Conservation (phyloP, 92 coral and sea anemone species). For the Micromussa lordhowensis region DNA sequence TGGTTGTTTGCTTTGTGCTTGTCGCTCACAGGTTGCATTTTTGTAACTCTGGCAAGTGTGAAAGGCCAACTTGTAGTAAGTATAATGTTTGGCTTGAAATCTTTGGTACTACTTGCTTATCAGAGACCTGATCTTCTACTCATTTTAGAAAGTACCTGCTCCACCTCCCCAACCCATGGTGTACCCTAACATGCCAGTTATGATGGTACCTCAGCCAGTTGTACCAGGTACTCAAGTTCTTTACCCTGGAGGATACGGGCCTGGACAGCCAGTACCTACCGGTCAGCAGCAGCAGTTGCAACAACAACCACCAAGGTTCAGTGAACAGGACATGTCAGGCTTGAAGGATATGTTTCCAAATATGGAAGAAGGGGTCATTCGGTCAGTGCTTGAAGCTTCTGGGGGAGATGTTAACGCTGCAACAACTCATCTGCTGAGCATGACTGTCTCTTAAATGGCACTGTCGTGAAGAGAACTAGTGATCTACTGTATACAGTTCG, state of each 20-base stretch:
- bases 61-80: neutral
- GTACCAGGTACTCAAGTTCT: conserved; percentile 79
- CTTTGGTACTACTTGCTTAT: neutral
- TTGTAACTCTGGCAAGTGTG: neutral
- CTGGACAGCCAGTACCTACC: conserved; percentile 70
- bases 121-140: neutral
- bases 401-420: conserved; percentile 92
- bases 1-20: too few species aligned
- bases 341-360: conserved; percentile 97
- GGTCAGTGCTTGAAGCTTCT: conserved; percentile 91
- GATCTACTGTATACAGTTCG: neutral
- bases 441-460: conserved; percentile 58
- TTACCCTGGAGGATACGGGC: conserved; percentile 87
- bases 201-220: conserved; percentile 93
- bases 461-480: neutral
- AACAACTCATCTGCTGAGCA: conserved; percentile 84
- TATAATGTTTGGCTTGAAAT: neutral
- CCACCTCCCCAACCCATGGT: conserved; percentile 64
- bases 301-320: conserved; percentile 39
- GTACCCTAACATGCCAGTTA: conserved; percentile 78
- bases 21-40: neutral
- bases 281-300: conserved; percentile 56
- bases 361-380: conserved; percentile 95
- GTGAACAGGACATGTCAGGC: conserved; percentile 79
- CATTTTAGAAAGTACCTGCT: conserved; percentile 44